phyloP scores from a whole-genome alignment of 2,888 invertebrate species.

The Drosophila borborema region DNA sequence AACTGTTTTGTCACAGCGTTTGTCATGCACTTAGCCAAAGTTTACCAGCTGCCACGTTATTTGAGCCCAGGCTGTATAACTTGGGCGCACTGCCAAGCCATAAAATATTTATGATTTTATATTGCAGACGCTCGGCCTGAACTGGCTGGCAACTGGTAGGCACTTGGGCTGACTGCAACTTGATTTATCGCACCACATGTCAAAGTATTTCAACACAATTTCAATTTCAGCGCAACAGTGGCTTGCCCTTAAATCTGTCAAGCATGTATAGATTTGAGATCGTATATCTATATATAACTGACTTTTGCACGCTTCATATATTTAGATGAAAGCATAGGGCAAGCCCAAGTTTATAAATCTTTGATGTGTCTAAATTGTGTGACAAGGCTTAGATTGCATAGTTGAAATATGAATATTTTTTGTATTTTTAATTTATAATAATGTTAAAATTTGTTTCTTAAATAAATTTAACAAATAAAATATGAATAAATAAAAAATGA shows the following conservation, averaged over 20 bases:
- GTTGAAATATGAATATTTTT: background rate
- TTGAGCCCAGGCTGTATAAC: conserved; percentile 9
- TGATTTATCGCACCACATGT: conserved; percentile 40
- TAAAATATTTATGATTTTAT: conserved; percentile 51
- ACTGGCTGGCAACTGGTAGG: background rate
- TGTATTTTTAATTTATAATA: no score
- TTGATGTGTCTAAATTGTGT: background rate
- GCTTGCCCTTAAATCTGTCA: background rate
- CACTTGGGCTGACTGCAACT: conserved; percentile 8
- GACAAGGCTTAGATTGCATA: background rate
- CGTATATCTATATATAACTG: background rate
- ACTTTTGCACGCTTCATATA: background rate
- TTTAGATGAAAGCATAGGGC: background rate
- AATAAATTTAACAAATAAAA: no score
- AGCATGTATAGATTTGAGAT: background rate
- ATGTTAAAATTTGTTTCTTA: no score
- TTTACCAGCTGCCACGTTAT: conserved; percentile 49
- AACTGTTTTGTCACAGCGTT: conserved; percentile 62
- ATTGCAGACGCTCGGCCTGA: conserved; percentile 17
- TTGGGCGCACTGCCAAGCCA: conserved; percentile 19
- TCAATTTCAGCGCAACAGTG: conserved; percentile 17
- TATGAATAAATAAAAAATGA: no score
- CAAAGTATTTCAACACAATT: conserved; percentile 30
- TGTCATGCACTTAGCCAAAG: conserved; percentile 74
- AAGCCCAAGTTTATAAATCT: background rate